Conservation (phyloP, 2,113 vertebrate species). For the Herpetotheres cachinnans region DNA sequence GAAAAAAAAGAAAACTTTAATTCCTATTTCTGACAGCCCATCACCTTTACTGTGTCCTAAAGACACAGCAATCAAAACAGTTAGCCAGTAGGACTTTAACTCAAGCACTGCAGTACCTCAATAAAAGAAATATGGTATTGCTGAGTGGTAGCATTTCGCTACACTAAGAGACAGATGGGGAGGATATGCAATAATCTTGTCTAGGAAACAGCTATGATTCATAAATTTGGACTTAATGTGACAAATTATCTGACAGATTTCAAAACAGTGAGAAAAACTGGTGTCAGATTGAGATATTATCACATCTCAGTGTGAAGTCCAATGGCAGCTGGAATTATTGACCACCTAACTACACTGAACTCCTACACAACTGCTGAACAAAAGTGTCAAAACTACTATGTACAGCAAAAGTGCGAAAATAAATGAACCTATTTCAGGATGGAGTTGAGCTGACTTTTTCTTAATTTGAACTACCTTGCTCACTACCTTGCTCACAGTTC, state of each 20-base stretch:
- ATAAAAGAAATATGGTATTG: slow-evolving; percentile 16
- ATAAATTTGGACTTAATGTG: slow-evolving; percentile 58
- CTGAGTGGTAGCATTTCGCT: neutral
- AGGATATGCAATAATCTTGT: slow-evolving; percentile 55
- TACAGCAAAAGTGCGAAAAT: neutral
- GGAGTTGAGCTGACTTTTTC: neutral
- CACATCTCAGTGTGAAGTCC: slow-evolving; percentile 23
- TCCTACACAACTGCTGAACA: neutral
- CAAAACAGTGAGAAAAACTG: slow-evolving; percentile 59
- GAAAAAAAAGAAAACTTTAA: neutral
- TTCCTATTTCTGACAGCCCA: neutral
- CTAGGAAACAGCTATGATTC: slow-evolving; percentile 48
- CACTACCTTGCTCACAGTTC: neutral
- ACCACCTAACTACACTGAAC: slow-evolving; percentile 28
- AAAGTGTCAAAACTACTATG: neutral
- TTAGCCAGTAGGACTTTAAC: neutral
- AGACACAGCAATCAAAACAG: neutral
- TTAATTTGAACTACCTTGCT: neutral
- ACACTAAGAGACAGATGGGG: slow-evolving; percentile 41
- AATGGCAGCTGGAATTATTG: slow-evolving; percentile 57
- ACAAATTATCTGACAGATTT: slow-evolving; percentile 63
- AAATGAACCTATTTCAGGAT: neutral
- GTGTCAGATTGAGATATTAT: slow-evolving; percentile 54
- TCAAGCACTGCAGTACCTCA: neutral
- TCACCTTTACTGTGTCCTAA: neutral